Base-by-base conservation (phyloP, 2,113 vertebrate genomes). In the Porphyrio hochstetteri region DNA sequence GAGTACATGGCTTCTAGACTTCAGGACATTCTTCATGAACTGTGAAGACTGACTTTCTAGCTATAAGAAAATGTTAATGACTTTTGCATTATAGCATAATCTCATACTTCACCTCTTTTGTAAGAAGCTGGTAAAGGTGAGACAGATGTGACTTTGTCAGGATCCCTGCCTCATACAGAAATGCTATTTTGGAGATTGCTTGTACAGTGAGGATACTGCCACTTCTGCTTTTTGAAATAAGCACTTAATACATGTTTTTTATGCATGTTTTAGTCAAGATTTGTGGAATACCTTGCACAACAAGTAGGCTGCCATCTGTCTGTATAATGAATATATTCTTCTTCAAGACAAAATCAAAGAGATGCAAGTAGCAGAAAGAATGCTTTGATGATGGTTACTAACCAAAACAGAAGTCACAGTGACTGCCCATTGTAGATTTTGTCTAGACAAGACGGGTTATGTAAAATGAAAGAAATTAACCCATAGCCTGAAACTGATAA, bases 301-400 rank as follows among this genome's bases (percentile, higher is more conserved):
- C 35, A 69, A 79, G 38, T 38, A 69, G 57, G 19, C 72, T 93
- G 53, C 53, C 96, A 85, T 94, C 74, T 94, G 84, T 53, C 69
- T 72, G 23, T 93, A 71, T 17, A 46, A 76, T 91, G 56, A 48
- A 15, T 78, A 24, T 82, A 70, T 78, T 84, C 59, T 90, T 87
- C 65, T 91, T 91, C 71, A 85, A 90, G 65, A 52, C 23, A 64
- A 55, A 91, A 79, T 95, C 84, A 93, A 89, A 91, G 85, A 87
- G n/a, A 76, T 69, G 53, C 48, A 46, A 71, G 53, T 53, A 74
- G 24, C 36, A 48, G 48, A 94, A 94, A 65, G 70, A 91, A 94
- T 93, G 85, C 70, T 95, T 96, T 97, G 85, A 97, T 95, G 42
- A 60, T 85, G 42, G 4, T 42, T 93, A 90, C 56, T 72, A 85